These are phyloP conservation scores for Bombus ignitus DNA, from an alignment of 1,140 invertebrate species.

Conservation along the genomic window DNA sequence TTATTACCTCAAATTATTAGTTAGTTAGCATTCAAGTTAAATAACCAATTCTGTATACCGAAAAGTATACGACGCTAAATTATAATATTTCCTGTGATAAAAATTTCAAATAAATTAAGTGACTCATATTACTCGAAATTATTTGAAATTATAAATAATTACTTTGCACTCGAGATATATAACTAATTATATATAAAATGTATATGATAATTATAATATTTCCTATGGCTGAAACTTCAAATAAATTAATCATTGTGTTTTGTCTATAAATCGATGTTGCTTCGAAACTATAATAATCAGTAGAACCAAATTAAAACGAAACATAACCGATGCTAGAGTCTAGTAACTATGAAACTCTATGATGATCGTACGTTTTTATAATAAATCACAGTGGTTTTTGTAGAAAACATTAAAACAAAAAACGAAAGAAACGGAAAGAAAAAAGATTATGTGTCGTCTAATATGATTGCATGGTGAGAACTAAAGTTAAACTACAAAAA, in stretches of 20 bases:
- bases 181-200: background rate
- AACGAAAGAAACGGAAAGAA: background rate
- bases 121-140: no score
- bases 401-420: background rate
- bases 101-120: no score
- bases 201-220: background rate
- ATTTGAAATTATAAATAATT: background rate
- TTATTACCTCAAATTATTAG: no score
- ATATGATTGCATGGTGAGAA: background rate
- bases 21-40: no score
- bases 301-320: background rate
- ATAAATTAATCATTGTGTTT: constrained; percentile 26
- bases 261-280: background rate
- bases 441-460: background rate
- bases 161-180: background rate
- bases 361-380: background rate
- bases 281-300: background rate
- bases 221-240: background rate
- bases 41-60: no score
- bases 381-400: background rate
- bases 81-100: no score
- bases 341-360: constrained; percentile 7
- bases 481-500: constrained; percentile 1
- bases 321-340: background rate
- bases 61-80: no score